These are phyloP conservation scores for Lindbergichthys nudifrons DNA, from an alignment of 2,797 vertebrate species.

Conservation along the genomic window DNA sequence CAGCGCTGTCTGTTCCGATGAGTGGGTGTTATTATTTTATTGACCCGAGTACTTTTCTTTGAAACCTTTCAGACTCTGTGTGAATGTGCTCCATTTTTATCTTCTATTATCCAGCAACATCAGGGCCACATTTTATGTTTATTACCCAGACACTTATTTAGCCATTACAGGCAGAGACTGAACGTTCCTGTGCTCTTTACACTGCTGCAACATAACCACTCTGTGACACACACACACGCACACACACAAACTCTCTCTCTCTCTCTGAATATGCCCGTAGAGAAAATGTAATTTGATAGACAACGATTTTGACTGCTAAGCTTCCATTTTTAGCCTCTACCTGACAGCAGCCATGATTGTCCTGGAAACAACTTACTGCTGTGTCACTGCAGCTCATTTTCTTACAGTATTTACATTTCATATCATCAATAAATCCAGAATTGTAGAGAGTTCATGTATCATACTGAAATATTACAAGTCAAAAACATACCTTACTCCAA, in stretches of 20 bases:
- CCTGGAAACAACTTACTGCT: not conserved
- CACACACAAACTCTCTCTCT: too few species aligned
- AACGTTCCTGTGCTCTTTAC: constrained; percentile 27
- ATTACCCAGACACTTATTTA: constrained; percentile 13
- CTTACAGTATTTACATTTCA: too few species aligned
- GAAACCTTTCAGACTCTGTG: constrained; percentile 5
- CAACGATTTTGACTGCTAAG: not conserved
- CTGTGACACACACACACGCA: too few species aligned
- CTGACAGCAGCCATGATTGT: constrained; percentile 22
- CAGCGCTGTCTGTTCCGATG: constrained; percentile 20
- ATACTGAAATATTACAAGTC: too few species aligned
- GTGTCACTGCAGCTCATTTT: too few species aligned
- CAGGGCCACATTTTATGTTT: constrained; percentile 8
- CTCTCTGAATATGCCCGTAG: not conserved
- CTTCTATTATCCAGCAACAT: constrained; percentile 3
- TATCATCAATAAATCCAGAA: too few species aligned
- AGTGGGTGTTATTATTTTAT: constrained; percentile 17
- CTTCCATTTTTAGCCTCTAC: constrained; percentile 21
- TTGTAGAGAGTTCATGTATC: not conserved
- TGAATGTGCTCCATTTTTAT: not conserved
- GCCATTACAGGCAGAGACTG: constrained; percentile 13
- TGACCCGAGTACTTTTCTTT: constrained; percentile 7
- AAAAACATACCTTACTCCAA: too few species aligned
- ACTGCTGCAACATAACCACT: constrained; percentile 15
- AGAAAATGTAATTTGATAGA: constrained; percentile 33